Percentiles rank a stretch among this genome's conserved stretches.
phyloP scores from a whole-genome alignment of 2,888 invertebrate genomes.

The Chirona hameri region DNA sequence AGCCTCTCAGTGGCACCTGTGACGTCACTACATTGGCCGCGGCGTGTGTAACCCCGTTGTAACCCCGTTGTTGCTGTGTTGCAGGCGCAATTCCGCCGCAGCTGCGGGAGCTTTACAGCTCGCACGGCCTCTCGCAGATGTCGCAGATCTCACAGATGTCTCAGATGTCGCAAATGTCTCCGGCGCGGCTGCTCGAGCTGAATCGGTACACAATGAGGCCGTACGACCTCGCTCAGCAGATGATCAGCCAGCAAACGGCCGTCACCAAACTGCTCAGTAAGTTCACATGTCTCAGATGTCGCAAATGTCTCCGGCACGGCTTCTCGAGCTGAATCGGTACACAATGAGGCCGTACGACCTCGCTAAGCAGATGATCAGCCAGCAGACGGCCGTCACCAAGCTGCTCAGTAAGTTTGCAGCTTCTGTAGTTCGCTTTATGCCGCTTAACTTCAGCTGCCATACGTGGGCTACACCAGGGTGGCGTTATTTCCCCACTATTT shows the following conservation, averaged over 20 bases:
- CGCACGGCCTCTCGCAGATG: slow-evolving; percentile 31
- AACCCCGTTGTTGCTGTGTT: background rate
- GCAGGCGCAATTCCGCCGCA: slow-evolving; percentile 31
- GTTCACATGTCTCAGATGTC: slow-evolving; percentile 56
- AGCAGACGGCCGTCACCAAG: slow-evolving; percentile 47
- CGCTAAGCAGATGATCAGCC: slow-evolving; percentile 74
- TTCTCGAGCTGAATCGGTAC: slow-evolving; percentile 69
- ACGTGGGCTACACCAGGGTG: too few relatives aligned
- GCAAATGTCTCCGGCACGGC: slow-evolving; percentile 64
- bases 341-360: slow-evolving; percentile 83
- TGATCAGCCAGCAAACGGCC: slow-evolving; percentile 56
- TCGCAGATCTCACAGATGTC: slow-evolving; percentile 51
- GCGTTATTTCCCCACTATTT: too few relatives aligned
- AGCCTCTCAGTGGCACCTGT: too few relatives aligned
- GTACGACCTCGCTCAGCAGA: slow-evolving; percentile 85
- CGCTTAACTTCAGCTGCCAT: too few relatives aligned
- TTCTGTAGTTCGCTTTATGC: too few relatives aligned
- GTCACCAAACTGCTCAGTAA: slow-evolving; percentile 41
- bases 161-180: slow-evolving; percentile 63
- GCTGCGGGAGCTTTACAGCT: slow-evolving; percentile 38
- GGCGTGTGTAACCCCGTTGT: too few relatives aligned
- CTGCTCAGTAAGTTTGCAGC: slow-evolving; percentile 35
- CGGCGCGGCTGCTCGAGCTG: slow-evolving; percentile 71
- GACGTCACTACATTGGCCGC: too few relatives aligned
- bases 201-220: slow-evolving; percentile 71